Base-by-base conservation (phyloP, 2,113 vertebrate genomes). In the Cnemophilus loriae region DNA sequence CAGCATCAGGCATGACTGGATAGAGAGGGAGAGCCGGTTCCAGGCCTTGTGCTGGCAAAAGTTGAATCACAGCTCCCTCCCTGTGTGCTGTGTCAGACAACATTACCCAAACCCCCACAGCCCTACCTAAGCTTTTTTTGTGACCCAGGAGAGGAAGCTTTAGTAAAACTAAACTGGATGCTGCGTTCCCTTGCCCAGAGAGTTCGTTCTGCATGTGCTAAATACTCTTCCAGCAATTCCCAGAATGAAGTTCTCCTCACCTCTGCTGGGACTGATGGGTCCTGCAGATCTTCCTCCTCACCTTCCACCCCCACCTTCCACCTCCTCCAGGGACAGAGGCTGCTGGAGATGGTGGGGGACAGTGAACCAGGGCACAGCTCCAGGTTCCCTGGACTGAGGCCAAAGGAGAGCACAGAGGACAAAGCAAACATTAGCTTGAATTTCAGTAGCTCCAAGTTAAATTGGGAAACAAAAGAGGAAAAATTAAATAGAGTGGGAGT, bases 401-500 rank as follows among this genome's bases (percentile, higher is more conserved):
- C 32, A 37, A 39, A 68, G 57, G 13, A 75, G 22, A n/a, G 18
- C 42, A 39, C 3, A 1, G 56, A 57, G 46, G 30, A 67, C 85
- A 90, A 85, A 83, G 70, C 76, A 88, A 95, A 78, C 69, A 77
- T 85, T 35, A 67, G 18, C 73, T 32, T 1, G 2, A 39, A 63
- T 88, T 92, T 91, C 94, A 78, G 46, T 39, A 79, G 75, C 65
- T 82, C 53, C 33, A 26, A 57, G 52, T 88, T 63, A 68, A 77
- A 71, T 3, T 77, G 52, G 52, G 63, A 94, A 95, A 89, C 13
- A 32, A 81, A 93, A n/a, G 52, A 95, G 47, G 67, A 39, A 84
- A 84, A 89, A 93, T 94, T 90, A 83, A 95, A 93, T 63, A 33
- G 61, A 42, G 41, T 59, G 59, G 57, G 57, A 37, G 75, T 42